Evolutionary conservation across 2,888 invertebrate genomes (phyloP), one percentile per base, ranked within the genome.

Genomic region (Oscheius sp.): DNA sequence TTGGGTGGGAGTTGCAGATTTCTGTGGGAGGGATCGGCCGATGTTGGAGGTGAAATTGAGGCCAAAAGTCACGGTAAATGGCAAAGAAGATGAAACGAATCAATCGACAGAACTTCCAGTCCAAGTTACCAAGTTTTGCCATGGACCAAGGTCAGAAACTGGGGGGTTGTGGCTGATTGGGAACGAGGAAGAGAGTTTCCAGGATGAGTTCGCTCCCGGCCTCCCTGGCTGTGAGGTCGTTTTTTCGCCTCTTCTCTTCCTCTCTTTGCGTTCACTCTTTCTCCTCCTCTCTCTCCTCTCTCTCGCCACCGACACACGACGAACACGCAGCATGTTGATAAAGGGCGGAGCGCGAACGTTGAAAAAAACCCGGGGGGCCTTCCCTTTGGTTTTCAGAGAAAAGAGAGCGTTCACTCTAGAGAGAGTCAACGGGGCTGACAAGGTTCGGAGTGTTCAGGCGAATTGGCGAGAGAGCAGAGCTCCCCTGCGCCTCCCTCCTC

Each of bases 261-360:
- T 42, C 42, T 42, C 17, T 15, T 17, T n/a, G 42, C 15, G 15
- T 12, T 42, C 42, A 34, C 37, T 34, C 37, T 34, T 34, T 12
- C 12, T 34, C 8, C 6, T 34, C 8, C 23, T 48, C 48, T 23
- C 23, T 48, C 48, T 48, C 12, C 48, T 23, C 48, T 12, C 25
- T 48, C 48, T 45, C 20, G 42, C 42, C 20, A 42, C n/a, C n/a
- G 34, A 55, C 55, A 55, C 55, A 55, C 55, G 42, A 42, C 50
- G 61, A 61, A 61, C 61, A 61, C 61, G 61, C 61, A 61, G 61
- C 61, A 61, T 61, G 61, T 61, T 61, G 61, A 61, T 61, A 61
- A 61, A 45, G 61, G 61, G 45, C 45, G 61, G 61, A 61, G 61
- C 61, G 61, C 42, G 61, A 61, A 61, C 61, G 61, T 61, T 61